These are phyloP conservation scores for Actinopyga echinites DNA, from an alignment of 53 echinoderm and acorn worm genomes.

Conservation along the genomic window DNA sequence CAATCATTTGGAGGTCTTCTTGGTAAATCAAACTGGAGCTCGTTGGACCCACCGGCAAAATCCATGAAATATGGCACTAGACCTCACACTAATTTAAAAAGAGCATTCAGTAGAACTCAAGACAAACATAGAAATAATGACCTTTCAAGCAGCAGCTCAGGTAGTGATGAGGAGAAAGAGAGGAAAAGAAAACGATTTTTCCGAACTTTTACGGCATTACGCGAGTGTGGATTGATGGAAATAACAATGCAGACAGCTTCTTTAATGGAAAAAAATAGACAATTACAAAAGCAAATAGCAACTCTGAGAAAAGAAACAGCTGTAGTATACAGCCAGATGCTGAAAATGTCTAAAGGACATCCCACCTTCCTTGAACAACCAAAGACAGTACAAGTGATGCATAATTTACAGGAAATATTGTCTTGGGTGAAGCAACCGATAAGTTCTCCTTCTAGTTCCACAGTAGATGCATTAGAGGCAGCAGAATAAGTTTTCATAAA, in stretches of 20 bases:
- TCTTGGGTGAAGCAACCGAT: not conserved
- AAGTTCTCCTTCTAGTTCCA: too few species aligned
- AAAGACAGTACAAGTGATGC: constrained; percentile 42
- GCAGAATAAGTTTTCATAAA: too few species aligned
- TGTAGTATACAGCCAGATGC: constrained; percentile 47
- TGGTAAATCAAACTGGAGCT: not conserved
- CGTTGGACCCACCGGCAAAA: not conserved
- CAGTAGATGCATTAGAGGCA: too few species aligned
- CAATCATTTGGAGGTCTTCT: not conserved
- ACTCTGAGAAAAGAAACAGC: constrained; percentile 58
- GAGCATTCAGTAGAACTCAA: not conserved
- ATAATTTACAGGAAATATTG: constrained; percentile 36
- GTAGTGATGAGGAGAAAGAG: constrained; percentile 36
- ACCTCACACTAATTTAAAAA: not conserved
- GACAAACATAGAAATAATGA: not conserved
- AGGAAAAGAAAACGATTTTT: constrained; percentile 77
- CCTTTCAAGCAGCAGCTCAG: not conserved
- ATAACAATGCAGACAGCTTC: constrained; percentile 88
- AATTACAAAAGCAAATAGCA: constrained; percentile 66
- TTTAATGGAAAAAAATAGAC: constrained; percentile 75
- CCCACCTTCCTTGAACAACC: constrained; percentile 38
- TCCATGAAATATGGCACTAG: not conserved
- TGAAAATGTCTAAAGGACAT: constrained; percentile 28
- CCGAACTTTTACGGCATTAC: constrained; percentile 73
- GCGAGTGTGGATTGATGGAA: constrained; percentile 83